These are phyloP conservation scores for Himalopsyche tibetana DNA, from an alignment of 2,888 invertebrate genomes.

Conservation along the genomic window DNA sequence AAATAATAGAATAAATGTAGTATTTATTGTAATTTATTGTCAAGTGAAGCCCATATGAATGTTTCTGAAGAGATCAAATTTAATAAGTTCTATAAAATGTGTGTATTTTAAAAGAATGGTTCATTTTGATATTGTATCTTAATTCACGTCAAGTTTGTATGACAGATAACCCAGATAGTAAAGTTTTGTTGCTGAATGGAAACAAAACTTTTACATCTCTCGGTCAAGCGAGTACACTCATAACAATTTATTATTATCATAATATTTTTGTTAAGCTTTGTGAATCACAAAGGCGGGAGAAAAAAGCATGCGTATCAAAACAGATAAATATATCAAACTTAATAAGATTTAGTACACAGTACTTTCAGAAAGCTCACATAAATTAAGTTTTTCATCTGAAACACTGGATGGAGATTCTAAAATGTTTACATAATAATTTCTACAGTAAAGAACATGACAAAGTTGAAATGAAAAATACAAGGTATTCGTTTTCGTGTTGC, in stretches of 20 bases:
- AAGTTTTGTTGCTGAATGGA: background rate
- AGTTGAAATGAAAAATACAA: background rate
- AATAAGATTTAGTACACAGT: conserved; percentile 3
- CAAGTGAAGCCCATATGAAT: too few relatives aligned
- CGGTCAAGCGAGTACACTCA: background rate
- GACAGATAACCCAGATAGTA: too few relatives aligned
- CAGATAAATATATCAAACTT: conserved; percentile 26
- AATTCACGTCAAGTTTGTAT: too few relatives aligned
- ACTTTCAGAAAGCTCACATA: conserved; percentile 7
- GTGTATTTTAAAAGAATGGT: too few relatives aligned
- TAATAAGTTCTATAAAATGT: too few relatives aligned
- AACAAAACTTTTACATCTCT: background rate
- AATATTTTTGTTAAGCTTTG: conserved; percentile 1
- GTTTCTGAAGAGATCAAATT: too few relatives aligned
- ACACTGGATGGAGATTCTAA: background rate
- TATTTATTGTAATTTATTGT: too few relatives aligned
- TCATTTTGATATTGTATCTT: too few relatives aligned
- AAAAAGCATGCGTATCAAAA: conserved; percentile 22
- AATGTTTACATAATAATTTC: background rate
- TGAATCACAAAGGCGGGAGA: background rate
- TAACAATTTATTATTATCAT: conserved; percentile 9
- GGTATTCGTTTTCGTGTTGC: too few relatives aligned
- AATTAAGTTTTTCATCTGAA: conserved; percentile 13
- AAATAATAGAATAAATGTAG: too few relatives aligned
- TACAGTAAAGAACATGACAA: background rate